Conservation (phyloP, 2,113 vertebrate genomes). For the Oophaga pumilio region DNA sequence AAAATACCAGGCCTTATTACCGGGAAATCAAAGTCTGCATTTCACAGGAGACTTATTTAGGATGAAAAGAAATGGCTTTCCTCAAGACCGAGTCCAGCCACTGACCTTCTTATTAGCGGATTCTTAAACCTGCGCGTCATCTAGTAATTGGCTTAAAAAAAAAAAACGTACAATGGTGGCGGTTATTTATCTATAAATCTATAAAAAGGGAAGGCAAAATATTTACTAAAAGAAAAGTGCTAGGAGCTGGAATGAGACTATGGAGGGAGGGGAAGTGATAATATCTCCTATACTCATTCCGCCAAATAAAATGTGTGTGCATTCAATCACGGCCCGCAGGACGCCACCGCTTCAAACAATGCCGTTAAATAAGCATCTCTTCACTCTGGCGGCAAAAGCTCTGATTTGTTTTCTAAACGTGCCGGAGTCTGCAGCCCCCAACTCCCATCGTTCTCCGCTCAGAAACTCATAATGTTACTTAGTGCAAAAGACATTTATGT, state of each 20-base stretch:
- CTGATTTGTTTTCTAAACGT: constrained; percentile 19
- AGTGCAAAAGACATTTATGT: constrained; percentile 42
- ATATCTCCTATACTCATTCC: not conserved
- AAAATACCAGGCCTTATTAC: constrained; percentile 30
- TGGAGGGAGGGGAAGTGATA: not conserved
- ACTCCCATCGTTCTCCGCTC: not conserved
- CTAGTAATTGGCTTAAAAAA: constrained; percentile 16
- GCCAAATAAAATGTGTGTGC: not conserved
- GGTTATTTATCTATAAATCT: not conserved
- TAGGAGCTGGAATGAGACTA: not conserved
- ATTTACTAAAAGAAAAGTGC: not conserved
- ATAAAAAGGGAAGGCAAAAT: not conserved
- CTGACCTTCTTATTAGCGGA: constrained; percentile 3
- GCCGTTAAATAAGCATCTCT: constrained; percentile 4
- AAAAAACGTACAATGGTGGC: not conserved
- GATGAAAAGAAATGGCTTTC: constrained; percentile 12
- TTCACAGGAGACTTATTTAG: constrained; percentile 26
- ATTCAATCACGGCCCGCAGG: constrained; percentile 23
- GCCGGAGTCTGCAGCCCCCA: constrained; percentile 15
- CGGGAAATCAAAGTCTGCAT: constrained; percentile 35
- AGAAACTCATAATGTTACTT: constrained; percentile 36
- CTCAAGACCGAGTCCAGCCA: not conserved
- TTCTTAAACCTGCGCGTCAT: constrained; percentile 13
- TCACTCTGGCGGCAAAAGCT: not conserved
- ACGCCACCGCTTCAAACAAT: constrained; percentile 4